phyloP scores from a whole-genome alignment of 1,140 invertebrate genomes.

The Listronotus bonariensis region DNA sequence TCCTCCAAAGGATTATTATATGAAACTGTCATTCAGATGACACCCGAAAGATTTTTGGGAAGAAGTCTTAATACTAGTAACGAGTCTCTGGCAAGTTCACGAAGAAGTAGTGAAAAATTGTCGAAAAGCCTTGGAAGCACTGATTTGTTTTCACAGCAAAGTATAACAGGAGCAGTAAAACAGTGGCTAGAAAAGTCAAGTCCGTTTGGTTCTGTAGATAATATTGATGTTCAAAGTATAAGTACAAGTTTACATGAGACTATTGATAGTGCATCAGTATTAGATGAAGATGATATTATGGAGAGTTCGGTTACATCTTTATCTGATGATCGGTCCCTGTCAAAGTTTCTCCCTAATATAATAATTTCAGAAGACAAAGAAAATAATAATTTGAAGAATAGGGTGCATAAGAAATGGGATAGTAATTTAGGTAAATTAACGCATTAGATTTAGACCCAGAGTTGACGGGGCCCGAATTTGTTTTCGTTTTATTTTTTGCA shows the following conservation, averaged over 20 bases:
- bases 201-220: conserved; percentile 45
- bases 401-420: not conserved
- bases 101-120: conserved; percentile 30
- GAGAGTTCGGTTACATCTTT: conserved; percentile 9
- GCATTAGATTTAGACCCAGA: conserved; percentile 30
- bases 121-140: conserved; percentile 47
- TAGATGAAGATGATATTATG: conserved; percentile 41
- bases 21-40: conserved; percentile 46
- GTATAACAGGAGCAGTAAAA: conserved; percentile 49
- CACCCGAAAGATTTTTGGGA: conserved; percentile 47
- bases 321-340: conserved; percentile 24
- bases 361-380: conserved; percentile 26
- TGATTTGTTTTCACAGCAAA: conserved; percentile 47
- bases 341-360: conserved; percentile 28
- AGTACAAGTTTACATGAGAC: conserved; percentile 35
- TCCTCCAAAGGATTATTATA: conserved; percentile 39
- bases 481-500: conserved; percentile 41
- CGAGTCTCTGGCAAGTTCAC: conserved; percentile 41
- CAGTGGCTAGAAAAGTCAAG: conserved; percentile 50
- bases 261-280: conserved; percentile 33
- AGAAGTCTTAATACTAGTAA: conserved; percentile 39
- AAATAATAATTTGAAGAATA: conserved; percentile 20
- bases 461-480: conserved; percentile 51
- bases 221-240: conserved; percentile 38
- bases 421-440: conserved; percentile 43